Conservation (phyloP, 2,797 vertebrate genomes). For the Schizopygopsis pylzovi region DNA sequence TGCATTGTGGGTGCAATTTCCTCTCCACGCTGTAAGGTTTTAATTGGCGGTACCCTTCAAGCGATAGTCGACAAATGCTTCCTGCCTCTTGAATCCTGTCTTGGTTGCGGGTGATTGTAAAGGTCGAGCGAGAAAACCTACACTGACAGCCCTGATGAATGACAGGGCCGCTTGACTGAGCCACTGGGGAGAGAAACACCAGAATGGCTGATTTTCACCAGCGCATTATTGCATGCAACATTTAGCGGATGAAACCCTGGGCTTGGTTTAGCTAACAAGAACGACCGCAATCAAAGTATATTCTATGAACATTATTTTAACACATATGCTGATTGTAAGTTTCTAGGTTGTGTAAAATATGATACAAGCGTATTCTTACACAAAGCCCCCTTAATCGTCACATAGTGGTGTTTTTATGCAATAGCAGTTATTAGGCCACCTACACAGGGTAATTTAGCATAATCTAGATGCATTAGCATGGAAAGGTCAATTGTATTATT, state of each 20-base stretch:
- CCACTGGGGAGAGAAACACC: conserved; percentile 38
- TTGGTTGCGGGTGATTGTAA: conserved; percentile 33
- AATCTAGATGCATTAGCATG: not conserved
- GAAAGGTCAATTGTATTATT: conserved; percentile 43
- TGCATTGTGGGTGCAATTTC: conserved; percentile 48
- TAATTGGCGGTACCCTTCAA: conserved; percentile 49
- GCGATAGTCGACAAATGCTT: conserved; percentile 45
- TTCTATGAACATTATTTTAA: not conserved
- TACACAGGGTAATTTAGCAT: not conserved
- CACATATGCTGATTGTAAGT: not conserved
- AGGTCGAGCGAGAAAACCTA: conserved; percentile 44
- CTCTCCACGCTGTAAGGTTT: conserved; percentile 18
- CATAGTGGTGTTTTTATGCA: not conserved
- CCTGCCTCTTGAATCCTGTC: conserved; percentile 43
- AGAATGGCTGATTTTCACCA: conserved; percentile 16
- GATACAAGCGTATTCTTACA: not conserved
- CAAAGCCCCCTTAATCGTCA: not conserved
- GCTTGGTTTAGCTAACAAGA: not conserved
- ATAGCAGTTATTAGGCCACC: conserved; percentile 12
- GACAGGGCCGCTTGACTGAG: conserved; percentile 26
- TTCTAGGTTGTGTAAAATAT: conserved; percentile 1
- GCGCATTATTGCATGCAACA: conserved; percentile 14
- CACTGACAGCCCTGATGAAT: conserved; percentile 59
- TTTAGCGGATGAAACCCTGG: not conserved
- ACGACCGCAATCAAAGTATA: not conserved